Evolutionary conservation across 2,797 vertebrate genomes (phyloP), one percentile per base, ranked within the genome.

Genomic region (Typhlichthys subterraneus): DNA sequence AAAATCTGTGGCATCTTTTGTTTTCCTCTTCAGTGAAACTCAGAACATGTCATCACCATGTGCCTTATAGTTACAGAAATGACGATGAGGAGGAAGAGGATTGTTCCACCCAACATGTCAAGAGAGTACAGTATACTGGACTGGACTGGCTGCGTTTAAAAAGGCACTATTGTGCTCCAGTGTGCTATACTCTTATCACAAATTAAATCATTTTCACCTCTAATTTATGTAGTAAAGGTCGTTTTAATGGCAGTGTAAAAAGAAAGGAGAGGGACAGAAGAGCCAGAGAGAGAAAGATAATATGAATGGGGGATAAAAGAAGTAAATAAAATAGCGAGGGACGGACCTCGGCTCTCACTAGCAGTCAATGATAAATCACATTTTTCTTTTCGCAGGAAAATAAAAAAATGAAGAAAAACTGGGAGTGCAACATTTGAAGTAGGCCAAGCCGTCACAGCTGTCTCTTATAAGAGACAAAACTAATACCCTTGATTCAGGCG

Each of bases 101-200:
- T 89, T 87, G 88, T 42, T n/a, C 31, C 12, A 10, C 33, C 4
- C 29, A 14, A 9, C 94, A 93, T 91, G 94, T 93, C 94, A 93
- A 94, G 4, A 92, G 91, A 94, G 95, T 92, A 93, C 94, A 95
- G 93, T 29, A 29, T 29, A 29, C 23, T 29, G 23, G 91, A 93
- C 93, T 96, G 92, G 94, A 92, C 92, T 94, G 93, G 94, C 89
- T 91, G 92, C 93, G 94, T 96, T 96, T 95, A 96, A 95, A 94
- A 95, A 92, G 2, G 92, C 92, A 91, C 90, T 29, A 29, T 87
- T 90, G 91, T 86, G 90, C 95, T 88, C 92, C 91, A 88, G 81
- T 89, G 94, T 93, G 9, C 38, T 42, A 92, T 94, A 95, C 12
- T 54, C 57, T 90, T 17, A 75, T 8, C 92, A 87, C 91, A 89